phyloP scores from a whole-genome alignment of 2,113 vertebrate genomes.

The Ictalurus furcatus region DNA sequence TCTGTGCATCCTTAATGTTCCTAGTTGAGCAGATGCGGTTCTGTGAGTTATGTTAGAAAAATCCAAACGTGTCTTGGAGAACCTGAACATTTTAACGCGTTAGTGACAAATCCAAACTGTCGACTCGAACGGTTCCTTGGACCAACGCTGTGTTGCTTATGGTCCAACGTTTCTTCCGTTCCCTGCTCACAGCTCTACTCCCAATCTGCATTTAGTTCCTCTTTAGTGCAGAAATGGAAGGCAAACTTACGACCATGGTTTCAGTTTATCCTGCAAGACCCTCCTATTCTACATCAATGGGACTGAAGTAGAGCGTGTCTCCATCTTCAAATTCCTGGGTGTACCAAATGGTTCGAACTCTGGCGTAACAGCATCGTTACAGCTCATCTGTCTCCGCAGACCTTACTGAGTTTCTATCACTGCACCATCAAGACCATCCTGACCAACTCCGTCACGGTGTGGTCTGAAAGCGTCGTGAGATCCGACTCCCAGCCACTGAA shows the following conservation, averaged over 20 bases:
- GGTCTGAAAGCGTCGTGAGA: background rate
- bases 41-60: no score
- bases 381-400: no score
- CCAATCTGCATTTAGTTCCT: background rate
- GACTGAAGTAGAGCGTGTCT: background rate
- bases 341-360: background rate
- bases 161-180: background rate
- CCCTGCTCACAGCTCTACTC: background rate
- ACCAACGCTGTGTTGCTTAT: no score
- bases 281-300: background rate
- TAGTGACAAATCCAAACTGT: background rate
- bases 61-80: no score
- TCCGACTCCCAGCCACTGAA: no score
- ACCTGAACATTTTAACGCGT: no score
- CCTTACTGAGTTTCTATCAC: background rate
- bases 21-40: no score
- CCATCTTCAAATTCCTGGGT: background rate
- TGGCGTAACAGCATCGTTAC: background rate
- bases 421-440: background rate
- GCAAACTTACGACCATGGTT: no score
- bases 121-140: background rate
- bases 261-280: no score
- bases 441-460: background rate
- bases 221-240: background rate
- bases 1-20: no score